Conservation (phyloP, 2,113 vertebrate species). For the Chionodraco myersi region DNA sequence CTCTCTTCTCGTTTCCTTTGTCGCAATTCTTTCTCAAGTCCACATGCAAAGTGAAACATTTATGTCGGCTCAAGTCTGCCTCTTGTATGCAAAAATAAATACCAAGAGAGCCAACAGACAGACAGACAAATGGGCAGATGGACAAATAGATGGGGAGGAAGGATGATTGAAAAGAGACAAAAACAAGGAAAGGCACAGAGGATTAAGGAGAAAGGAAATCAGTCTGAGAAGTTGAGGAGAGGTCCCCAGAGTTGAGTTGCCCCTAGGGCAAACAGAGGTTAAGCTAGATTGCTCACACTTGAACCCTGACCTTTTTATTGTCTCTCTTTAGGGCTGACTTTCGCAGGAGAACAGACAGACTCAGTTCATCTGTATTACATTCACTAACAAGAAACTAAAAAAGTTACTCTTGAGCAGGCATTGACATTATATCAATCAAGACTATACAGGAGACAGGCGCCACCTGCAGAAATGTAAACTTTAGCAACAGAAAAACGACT, state of each 20-base stretch:
- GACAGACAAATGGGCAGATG: conserved; percentile 6
- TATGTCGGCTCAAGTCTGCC: conserved; percentile 24
- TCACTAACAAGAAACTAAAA: conserved; percentile 4
- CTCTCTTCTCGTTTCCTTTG: conserved; percentile 26
- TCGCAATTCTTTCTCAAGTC: conserved; percentile 25
- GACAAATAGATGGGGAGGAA: background rate
- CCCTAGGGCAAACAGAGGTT: conserved; percentile 26
- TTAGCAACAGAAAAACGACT: background rate
- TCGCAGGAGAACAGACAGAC: conserved; percentile 6
- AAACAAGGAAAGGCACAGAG: background rate
- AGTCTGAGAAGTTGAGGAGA: conserved; percentile 34
- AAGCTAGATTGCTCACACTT: conserved; percentile 43
- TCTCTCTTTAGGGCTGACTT: conserved; percentile 28
- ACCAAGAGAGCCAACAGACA: conserved; percentile 1
- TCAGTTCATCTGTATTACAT: conserved; percentile 2
- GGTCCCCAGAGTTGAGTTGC: conserved; percentile 29
- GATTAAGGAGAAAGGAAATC: background rate
- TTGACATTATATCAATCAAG: background rate
- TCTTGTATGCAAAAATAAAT: conserved; percentile 11
- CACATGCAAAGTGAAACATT: conserved; percentile 46
- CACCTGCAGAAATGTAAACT: background rate
- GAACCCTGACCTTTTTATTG: conserved; percentile 57
- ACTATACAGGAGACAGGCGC: no score
- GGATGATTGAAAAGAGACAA: background rate
- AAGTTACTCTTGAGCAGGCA: background rate